Base-by-base conservation (phyloP, 2,888 invertebrate species). In the Quadriops clusia region DNA sequence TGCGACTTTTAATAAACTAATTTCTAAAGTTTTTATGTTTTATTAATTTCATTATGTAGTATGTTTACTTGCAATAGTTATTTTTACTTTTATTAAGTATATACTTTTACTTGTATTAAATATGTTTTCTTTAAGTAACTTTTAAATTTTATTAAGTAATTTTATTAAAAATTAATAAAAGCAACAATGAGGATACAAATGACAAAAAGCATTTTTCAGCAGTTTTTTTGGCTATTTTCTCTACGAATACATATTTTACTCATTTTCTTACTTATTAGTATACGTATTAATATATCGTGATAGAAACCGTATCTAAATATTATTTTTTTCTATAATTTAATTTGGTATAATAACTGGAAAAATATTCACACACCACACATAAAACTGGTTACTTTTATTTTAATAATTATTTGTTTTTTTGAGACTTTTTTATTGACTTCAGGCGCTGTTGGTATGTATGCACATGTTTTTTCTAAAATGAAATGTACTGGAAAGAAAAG, bases 281-380 rank as follows among this genome's bases (percentile, higher is more conserved):
- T 54, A 55, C 51, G 50, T 51, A 53, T 51, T 49, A 43, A 45
- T 51, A 50, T 52, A 51, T 46, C 42, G 45, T 56, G 54, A 55
- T 56, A 55, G 53, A 56, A 56, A 56, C 45, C 49, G 55, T 56
- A 57, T 51, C 51, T 56, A 56, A 56, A 55, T 58, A 56, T 55
- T 51, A 53, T 52, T 49, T 55, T 47, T 44, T 49, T 41, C 41
- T 39, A n/a, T n/a, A n/a, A n/a, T 43, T 39, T 44, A 42, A 51
- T 46, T 42, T 47, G 42, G 44, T 47, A 45, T 50, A 55, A 51
- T 50, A 56, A 53, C 52, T 55, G 52, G 52, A 58, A 58, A 58
- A 57, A 58, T 57, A 58, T 58, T 50, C 55, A 53, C 53, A 51
- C 52, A 46, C 45, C 54, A 55, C 53, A 51, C 57, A 40, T 49